Conservation (phyloP, 2,113 vertebrate species). For the Chiloscyllium plagiosum region DNA sequence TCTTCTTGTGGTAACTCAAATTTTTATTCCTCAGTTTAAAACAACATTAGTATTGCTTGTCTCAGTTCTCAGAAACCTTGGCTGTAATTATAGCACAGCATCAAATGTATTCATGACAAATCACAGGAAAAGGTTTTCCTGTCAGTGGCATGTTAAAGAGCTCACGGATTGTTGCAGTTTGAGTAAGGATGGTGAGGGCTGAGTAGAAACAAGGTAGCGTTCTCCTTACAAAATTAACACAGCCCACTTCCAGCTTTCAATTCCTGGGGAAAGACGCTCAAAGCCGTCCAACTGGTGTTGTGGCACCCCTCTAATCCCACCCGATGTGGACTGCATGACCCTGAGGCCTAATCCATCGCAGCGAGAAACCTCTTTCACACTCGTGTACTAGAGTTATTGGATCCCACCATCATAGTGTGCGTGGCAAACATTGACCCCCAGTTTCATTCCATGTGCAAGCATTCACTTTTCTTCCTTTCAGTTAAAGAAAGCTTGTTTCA, state of each 20-base stretch:
- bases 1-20: neutral
- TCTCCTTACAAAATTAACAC: neutral
- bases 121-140: neutral
- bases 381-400: neutral
- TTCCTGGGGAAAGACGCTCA: neutral
- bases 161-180: neutral
- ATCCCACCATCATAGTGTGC: neutral
- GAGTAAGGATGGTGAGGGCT: neutral
- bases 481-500: neutral
- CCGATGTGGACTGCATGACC: neutral
- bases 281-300: neutral
- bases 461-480: too few relatives aligned
- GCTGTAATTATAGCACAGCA: neutral
- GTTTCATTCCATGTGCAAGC: neutral
- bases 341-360: neutral
- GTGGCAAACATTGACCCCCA: neutral
- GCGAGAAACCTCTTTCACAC: too few relatives aligned
- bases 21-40: neutral
- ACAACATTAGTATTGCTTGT: neutral
- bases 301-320: neutral
- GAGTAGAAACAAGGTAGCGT: neutral
- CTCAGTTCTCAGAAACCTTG: neutral
- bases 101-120: neutral
- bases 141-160: neutral
- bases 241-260: neutral